Evolutionary conservation across 2,113 vertebrate species (phyloP).

Genomic region (Oreocharis arfaki): DNA sequence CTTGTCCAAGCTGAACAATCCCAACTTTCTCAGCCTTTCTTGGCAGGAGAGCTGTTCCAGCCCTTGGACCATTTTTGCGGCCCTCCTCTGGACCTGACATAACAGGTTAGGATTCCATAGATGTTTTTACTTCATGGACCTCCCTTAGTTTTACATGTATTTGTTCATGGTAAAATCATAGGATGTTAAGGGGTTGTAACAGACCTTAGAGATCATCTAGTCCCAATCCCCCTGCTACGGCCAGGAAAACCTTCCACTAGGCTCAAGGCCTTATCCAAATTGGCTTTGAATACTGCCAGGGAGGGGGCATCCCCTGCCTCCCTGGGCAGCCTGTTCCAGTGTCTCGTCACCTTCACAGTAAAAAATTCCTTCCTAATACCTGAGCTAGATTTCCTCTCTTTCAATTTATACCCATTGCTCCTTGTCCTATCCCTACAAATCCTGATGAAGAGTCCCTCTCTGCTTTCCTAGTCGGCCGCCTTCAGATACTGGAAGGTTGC

Average conservation of each 20-base stretch:
- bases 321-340: neutral
- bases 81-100: neutral
- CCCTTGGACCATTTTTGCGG: neutral
- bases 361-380: neutral
- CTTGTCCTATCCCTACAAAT: neutral
- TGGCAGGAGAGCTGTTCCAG: neutral
- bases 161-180: neutral
- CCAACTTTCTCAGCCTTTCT: neutral
- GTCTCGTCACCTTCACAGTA: neutral
- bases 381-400: neutral
- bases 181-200: neutral
- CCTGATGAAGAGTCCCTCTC: neutral
- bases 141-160: neutral
- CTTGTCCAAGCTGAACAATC: neutral
- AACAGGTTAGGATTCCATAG: neutral
- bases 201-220: neutral
- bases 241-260: neutral
- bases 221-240: neutral
- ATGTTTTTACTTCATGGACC: neutral
- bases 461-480: neutral
- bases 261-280: neutral
- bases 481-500: neutral
- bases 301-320: neutral
- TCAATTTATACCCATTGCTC: neutral
- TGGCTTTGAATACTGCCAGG: neutral